phyloP scores from a whole-genome alignment of 2,888 invertebrate genomes.

The Nysson spinosus region DNA sequence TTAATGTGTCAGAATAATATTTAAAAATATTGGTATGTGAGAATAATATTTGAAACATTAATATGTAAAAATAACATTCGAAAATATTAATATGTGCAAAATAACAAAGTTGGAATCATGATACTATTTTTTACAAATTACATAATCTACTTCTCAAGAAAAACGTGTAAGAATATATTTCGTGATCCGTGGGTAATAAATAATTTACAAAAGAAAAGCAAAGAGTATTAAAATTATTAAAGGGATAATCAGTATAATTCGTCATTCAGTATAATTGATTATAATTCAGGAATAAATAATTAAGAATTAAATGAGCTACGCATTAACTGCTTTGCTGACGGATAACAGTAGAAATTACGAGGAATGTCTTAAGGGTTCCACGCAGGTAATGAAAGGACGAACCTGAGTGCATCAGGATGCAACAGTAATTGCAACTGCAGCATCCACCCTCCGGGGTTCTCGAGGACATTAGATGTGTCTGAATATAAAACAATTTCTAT shows the following conservation, averaged over 20 bases:
- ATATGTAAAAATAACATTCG: too few species aligned
- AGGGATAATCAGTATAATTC: too few species aligned
- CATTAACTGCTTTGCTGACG: conserved; percentile 9
- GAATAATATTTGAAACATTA: too few species aligned
- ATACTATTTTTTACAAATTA: too few species aligned
- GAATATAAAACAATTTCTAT: conserved; percentile 31
- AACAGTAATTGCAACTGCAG: conserved; percentile 44
- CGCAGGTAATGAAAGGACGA: conserved; percentile 42
- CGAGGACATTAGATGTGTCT: conserved; percentile 3
- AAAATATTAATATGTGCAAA: too few species aligned
- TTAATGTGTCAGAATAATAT: background rate
- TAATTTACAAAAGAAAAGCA: too few species aligned
- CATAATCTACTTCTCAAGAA: too few species aligned
- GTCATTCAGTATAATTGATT: background rate
- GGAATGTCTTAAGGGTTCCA: conserved; percentile 33
- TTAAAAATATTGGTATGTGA: background rate
- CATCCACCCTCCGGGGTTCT: conserved; percentile 29
- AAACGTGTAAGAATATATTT: too few species aligned
- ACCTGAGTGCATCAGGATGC: conserved; percentile 35
- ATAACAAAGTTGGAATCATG: too few species aligned
- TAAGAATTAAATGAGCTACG: conserved; percentile 8
- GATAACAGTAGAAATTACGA: conserved; percentile 32
- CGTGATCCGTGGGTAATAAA: too few species aligned
- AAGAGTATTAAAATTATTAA: too few species aligned
- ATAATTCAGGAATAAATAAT: conserved; percentile 9